A percentile compares a stretch with the other conserved stretches of the same genome.
Evolutionary conservation across 2,113 vertebrate species (phyloP).

Genomic region (Puffinus mauretanicus): DNA sequence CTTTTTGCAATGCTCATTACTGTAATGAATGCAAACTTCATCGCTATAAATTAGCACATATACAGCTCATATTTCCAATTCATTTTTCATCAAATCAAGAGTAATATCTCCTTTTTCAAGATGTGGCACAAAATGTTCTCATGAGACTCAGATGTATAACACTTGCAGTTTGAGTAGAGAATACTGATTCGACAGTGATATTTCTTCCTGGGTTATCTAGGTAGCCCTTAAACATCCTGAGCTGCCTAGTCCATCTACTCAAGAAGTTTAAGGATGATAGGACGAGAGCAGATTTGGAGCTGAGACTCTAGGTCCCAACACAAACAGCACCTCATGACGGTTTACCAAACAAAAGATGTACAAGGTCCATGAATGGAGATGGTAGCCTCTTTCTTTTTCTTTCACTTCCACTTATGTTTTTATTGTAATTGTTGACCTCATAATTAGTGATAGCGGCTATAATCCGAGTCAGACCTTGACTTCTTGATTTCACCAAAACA

Average conservation of each 20-base stretch:
- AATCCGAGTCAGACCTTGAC: background rate
- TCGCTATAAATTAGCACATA: background rate
- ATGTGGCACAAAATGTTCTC: conserved; percentile 13
- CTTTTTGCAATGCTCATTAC: conserved; percentile 24
- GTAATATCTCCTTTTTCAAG: conserved; percentile 2
- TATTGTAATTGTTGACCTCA: conserved; percentile 35
- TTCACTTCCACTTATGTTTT: background rate
- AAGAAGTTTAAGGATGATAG: background rate
- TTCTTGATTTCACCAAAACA: background rate
- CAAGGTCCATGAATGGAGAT: background rate
- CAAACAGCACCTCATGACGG: background rate
- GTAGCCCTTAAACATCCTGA: background rate
- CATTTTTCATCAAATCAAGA: conserved; percentile 41
- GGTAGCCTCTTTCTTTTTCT: conserved; percentile 26
- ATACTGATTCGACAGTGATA: background rate
- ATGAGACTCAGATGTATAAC: background rate
- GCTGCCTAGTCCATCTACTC: background rate
- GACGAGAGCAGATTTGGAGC: background rate
- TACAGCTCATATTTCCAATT: background rate
- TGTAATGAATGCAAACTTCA: conserved; percentile 47
- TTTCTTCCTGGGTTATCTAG: background rate
- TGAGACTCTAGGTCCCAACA: background rate
- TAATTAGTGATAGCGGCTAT: background rate
- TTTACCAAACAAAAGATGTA: conserved; percentile 47
- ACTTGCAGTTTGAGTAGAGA: background rate